Evolutionary conservation across 2,113 vertebrate species (phyloP), one percentile per base, ranked within the genome.

Genomic region (Promerops cafer): DNA sequence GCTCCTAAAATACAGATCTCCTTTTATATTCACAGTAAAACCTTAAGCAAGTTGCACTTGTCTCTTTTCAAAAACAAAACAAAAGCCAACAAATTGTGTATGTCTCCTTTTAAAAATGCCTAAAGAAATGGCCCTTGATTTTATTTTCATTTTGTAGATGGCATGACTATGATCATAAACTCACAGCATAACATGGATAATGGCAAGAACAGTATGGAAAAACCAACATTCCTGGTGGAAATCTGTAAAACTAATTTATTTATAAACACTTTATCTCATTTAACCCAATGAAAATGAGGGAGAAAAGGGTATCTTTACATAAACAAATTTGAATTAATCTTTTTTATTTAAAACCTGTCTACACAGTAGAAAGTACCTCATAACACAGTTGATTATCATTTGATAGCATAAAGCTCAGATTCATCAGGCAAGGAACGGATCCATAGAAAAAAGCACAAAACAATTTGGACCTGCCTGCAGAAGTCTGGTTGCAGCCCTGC

Each of bases 51-150:
- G 7, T 40, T 83, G 17, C 33, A 63, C 7, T 74, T 74, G 13
- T 15, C 33, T 63, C 21, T 78, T 19, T 42, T 52, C 12, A 63
- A 63, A 78, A 74, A 27, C 0, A 13, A 47, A 72, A 47, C 10
- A 52, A 45, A 47, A 30, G 3, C 1, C 0, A 1, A 31, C 11
- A 53, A 83, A 39, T 18, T 11, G 5, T 20, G 1, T 33, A 13
- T 8, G 4, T 15, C 14, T 44, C 20, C 24, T 85, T 77, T n/a
- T 39, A 24, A 86, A 79, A 88, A 75, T 12, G 2, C 1, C 2
- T 6, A 13, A 37, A 53, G 42, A 63, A 79, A 75, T 18, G 3
- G 3, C 7, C 3, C 4, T 12, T 3, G 2, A 11, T 40, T 84
- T 78, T 63, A 30, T 68, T 57, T 82, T 75, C 2, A 39, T 50